Base-by-base conservation (phyloP, 1,140 invertebrate species). In the Asbolus verrucosus region DNA sequence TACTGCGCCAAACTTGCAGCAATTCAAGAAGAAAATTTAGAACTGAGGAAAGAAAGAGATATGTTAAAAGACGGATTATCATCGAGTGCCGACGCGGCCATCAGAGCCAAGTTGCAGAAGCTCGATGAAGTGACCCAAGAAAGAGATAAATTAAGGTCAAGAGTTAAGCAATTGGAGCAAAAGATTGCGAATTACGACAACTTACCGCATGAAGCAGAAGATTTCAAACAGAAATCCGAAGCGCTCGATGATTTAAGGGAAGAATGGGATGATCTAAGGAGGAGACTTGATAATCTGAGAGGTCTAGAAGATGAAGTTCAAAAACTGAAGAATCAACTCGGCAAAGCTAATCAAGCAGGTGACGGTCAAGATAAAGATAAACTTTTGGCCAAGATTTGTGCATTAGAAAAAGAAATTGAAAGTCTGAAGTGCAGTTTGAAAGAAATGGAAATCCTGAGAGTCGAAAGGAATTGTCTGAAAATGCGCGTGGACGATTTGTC, bases 401-500 rank as follows among this genome's bases (percentile, higher is more conserved):
- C 71, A 16, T 6, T 61, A 0, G 41, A 62, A 27, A 61, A 15
- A n/a, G 65, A 71, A 69, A 5, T 33, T 9, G 73, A 79, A 14
- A 65, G 33, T 30, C 73, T 24, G 41, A 74, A 69, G 15, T 65
- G 9, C 18, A 66, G 59, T 11, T 16, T 75, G 16, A 27, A 59
- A 24, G 38, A 67, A 50, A 27, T 74, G n/a, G 31, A 46, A 16
- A 31, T 67, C 6, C n/a, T 78, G 24, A 67, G 75, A 61, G 54
- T 66, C n/a, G 65, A 75, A 46, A 76, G 39, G 71, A 73, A 46
- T 16, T 14, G 15, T 70, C 63, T 11, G 77, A 79, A 41, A 73
- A 77, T 54, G 72, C 75, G 74, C 14, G 6, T 79, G 14, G 78
- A 79, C 31, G 76, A 80, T 39, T 33, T 80, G 5, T 3, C 73